These are phyloP conservation scores for Epinephelus lanceolatus DNA, from an alignment of 2,113 vertebrate species.

Conservation along the genomic window DNA sequence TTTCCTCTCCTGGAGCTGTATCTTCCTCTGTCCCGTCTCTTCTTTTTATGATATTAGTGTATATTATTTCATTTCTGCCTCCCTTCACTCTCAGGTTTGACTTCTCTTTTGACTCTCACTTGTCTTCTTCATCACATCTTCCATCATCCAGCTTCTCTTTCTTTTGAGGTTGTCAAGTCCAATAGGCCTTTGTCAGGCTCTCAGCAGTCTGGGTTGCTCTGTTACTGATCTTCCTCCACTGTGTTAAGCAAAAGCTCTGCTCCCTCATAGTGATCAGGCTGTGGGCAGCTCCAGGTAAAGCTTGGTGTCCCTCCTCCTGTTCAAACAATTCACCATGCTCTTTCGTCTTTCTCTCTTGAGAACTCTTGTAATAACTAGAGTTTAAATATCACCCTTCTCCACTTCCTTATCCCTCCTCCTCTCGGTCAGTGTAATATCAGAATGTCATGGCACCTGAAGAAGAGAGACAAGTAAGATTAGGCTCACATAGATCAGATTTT, in stretches of 20 bases:
- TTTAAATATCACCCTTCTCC: background rate
- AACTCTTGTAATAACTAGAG: background rate
- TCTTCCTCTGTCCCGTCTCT: background rate
- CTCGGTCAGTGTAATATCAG: background rate
- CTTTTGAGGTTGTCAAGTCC: slow-evolving; percentile 56
- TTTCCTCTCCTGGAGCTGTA: background rate
- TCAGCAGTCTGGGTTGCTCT: background rate
- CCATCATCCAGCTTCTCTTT: background rate
- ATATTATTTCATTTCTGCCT: slow-evolving; percentile 3
- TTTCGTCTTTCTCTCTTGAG: background rate
- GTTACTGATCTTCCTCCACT: slow-evolving; percentile 2
- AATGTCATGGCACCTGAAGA: slow-evolving; percentile 28
- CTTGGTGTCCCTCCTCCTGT: background rate
- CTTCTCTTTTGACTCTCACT: background rate
- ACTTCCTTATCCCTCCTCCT: background rate
- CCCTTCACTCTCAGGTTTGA: slow-evolving; percentile 14
- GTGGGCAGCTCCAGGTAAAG: background rate
- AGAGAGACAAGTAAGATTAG: slow-evolving; percentile 9
- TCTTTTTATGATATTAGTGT: background rate
- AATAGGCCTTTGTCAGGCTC: slow-evolving; percentile 16
- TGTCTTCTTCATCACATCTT: background rate
- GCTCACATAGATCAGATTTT: no score
- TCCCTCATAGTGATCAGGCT: slow-evolving; percentile 45
- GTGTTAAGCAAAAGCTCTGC: background rate
- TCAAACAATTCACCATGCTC: background rate